Base-by-base conservation (phyloP, 53 echinoderm and acorn worm genomes). In the Holothuria leucospilota region DNA sequence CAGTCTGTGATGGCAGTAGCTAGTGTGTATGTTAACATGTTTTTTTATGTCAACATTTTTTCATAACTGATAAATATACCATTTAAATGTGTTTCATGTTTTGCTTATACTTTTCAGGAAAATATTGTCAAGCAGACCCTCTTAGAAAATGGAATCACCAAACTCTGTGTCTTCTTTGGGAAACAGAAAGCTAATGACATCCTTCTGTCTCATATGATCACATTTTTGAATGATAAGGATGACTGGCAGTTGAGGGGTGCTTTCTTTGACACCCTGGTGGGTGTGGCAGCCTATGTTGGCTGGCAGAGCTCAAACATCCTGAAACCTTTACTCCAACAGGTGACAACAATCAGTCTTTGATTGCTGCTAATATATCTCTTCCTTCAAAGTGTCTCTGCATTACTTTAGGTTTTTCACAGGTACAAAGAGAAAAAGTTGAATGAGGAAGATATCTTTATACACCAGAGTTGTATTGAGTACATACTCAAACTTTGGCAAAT, bases 301-400 rank as follows among this genome's bases (percentile, higher is more conserved):
- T 99, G 99, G 99, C 99, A 99, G 91, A 99, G 99, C 25, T 95
- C 93, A 0, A 88, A 91, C 81, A 98, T 98, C 59, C 77, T 98
- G 14, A 98, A 98, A 82, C 98, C 98, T 11, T 87, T 98, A 12
- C 87, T 98, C 12, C 93, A 93, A 75, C 98, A 98, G 92, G 98
- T 95, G 12, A 51, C 86, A n/a, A 34, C 85, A 4, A 56, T 56
- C 8, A 56, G 3, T 16, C 23, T 41, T 68, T 68, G 18, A 56
- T 56, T 9, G 18, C 5, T 56, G 56, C 18, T 16, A 56, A 56
- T 56, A 9, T 56, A 13, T 56, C 18, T 56, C 5, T 56, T 56
- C 15, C 23, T 67, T 28, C 68, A 67, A 67, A 29, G 23, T 34
- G 14, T 27, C 23, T 6, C 15, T 67, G 28, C 68, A 21, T 34